Base-by-base conservation (phyloP, 1,140 invertebrate genomes). In the Drosophila pallidifrons region DNA sequence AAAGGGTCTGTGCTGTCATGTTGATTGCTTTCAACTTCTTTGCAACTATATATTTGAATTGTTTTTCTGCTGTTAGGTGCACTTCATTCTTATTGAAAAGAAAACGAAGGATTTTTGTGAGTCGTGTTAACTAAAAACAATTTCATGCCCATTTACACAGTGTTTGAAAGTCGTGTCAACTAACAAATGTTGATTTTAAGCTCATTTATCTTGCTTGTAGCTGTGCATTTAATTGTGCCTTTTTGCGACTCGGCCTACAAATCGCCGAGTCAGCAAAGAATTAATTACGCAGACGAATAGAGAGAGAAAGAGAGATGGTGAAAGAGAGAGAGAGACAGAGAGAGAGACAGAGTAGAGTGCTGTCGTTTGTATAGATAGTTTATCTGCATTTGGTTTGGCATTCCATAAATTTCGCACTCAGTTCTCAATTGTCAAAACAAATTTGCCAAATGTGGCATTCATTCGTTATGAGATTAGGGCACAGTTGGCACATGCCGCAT, bases 391-490 rank as follows among this genome's bases (percentile, higher is more conserved):
- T 28, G 49, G 16, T 74, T 69, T 59, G 73, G 79, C 38, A 60
- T 79, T 69, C 54, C 54, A 81, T 78, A 78, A 78, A 86, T 81
- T 86, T 77, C 38, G 58, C 52, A 78, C 75, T 82, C 64, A 69
- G 58, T 72, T 65, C 49, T 85, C 60, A 65, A 77, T 74, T 91
- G 82, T 81, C 82, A 79, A 91, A 91, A 83, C 75, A 87, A 86
- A 83, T 87, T 82, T 91, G 60, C 71, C 80, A 79, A 91, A 82
- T 87, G 82, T 74, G 75, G 75, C 81, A 79, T 88, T 81, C 82
- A 91, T 91, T 87, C 82, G 88, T 87, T 81, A 91, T 76, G 75
- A 69, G 74, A 82, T 87, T 89, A 83, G 66, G 72, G 60, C 63
- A 59, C 20, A n/a, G 38, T 32, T 13, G n/a, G n/a, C n/a, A n/a